Evolutionary conservation across 2,797 vertebrate genomes (phyloP), one percentile per base, ranked within the genome.

Genomic region (Bovichtus diacanthus): DNA sequence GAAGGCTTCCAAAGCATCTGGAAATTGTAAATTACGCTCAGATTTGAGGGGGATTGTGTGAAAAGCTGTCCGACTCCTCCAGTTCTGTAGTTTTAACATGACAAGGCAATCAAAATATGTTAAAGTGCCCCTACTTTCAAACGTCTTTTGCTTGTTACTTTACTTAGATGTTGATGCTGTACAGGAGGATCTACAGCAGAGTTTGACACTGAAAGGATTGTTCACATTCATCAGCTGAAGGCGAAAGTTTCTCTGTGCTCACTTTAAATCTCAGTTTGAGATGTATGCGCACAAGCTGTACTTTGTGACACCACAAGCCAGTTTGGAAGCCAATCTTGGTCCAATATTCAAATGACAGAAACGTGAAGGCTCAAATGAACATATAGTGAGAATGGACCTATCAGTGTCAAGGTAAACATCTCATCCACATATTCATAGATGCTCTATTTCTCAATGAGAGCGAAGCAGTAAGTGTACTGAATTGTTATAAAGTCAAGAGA

Each of bases 1-100:
- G 34, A 6, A 31, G 7, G 8, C 54, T 54, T 43, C 73, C 47
- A 63, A 53, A 29, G 34, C 55, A 82, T 79, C 64, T 81, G 73
- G 77, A 81, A 70, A 75, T 6, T 9, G 5, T 4, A 34, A 21
- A 9, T 47, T 65, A 51, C 47, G 13, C 43, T 62, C 39, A 31
- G 38, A 58, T 39, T 44, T 16, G 8, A 38, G 34, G 18, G 9
- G 46, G 55, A n/a, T 2, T 9, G 19, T 47, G 9, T 29, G 27
- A 27, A n/a, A n/a, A n/a, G n/a, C n/a, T n/a, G n/a, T n/a, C n/a
- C n/a, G n/a, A n/a, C n/a, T n/a, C 27, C 27, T 27, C 27, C 27
- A 27, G 27, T 27, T 34, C 38, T 76, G n/a, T 21, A 29, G 36
- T 25, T 70, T 54, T 39, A 8, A 47, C 5, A 27, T 41, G 9